phyloP scores from a whole-genome alignment of 2,113 vertebrate genomes.

The Syrmaticus mikado region DNA sequence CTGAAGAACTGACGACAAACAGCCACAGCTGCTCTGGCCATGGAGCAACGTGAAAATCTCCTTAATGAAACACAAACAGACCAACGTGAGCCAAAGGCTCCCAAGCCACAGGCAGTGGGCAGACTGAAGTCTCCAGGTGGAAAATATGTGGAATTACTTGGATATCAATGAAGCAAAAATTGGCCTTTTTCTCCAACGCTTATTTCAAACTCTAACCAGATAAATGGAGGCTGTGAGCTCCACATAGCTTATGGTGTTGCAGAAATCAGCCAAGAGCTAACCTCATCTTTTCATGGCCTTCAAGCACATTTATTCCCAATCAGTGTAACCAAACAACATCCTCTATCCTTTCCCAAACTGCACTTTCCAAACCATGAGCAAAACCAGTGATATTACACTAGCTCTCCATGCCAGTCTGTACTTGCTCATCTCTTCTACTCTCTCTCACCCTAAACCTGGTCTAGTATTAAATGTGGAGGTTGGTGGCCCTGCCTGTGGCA shows the following conservation, averaged over 20 bases:
- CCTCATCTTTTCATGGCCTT: not conserved
- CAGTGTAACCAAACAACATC: not conserved
- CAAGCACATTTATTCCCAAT: not conserved
- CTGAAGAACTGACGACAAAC: not conserved
- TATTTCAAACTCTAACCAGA: not conserved
- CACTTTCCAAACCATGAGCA: not conserved
- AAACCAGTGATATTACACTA: not conserved
- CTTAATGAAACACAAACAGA: constrained; percentile 27
- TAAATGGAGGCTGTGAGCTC: not conserved
- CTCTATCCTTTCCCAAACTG: not conserved
- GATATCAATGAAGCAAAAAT: not conserved
- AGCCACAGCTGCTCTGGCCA: constrained; percentile 46
- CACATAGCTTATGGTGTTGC: not conserved
- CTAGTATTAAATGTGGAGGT: no score
- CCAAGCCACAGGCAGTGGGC: constrained; percentile 11
- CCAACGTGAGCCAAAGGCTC: not conserved
- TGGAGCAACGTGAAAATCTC: not conserved
- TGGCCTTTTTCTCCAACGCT: not conserved
- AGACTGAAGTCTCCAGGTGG: constrained; percentile 26
- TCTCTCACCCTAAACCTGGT: not conserved
- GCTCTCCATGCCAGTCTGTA: not conserved
- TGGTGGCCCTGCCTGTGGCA: no score
- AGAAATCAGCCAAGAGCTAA: not conserved
- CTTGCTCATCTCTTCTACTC: not conserved
- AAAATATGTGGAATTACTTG: constrained; percentile 39